These are phyloP conservation scores for Cryptus viduatorius DNA, from an alignment of 2,888 invertebrate genomes.

Conservation along the genomic window DNA sequence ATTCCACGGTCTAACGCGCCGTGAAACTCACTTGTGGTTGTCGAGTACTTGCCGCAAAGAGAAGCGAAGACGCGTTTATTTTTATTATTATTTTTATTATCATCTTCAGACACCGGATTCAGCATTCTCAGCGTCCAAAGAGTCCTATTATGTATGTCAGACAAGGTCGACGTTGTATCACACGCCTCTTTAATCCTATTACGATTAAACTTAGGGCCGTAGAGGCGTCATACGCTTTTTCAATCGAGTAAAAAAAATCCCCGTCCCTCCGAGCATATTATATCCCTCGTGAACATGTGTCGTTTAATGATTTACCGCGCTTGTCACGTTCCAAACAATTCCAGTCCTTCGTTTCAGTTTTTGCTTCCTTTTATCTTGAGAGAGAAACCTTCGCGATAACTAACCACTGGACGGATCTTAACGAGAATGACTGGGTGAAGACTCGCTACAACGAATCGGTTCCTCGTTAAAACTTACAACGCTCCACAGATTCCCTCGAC, in stretches of 20 bases:
- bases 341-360: neutral
- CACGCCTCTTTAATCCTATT: conserved; percentile 79
- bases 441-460: conserved; percentile 16
- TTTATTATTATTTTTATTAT: conserved; percentile 16
- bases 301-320: conserved; percentile 75
- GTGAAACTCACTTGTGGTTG: conserved; percentile 59
- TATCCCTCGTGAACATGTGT: conserved; percentile 65
- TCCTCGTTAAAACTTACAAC: conserved; percentile 41
- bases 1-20: conserved; percentile 75
- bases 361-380: neutral
- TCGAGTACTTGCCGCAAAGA: conserved; percentile 29
- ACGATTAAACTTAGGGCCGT: conserved; percentile 75
- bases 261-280: conserved; percentile 72
- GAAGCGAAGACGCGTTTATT: conserved; percentile 24
- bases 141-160: neutral
- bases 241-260: conserved; percentile 78
- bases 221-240: conserved; percentile 65
- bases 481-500: conserved; percentile 1
- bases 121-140: conserved; percentile 41
- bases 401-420: conserved; percentile 13
- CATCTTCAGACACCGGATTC: conserved; percentile 54
- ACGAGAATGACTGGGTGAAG: neutral
- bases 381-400: conserved; percentile 13
- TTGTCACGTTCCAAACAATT: conserved; percentile 57
- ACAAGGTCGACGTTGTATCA: conserved; percentile 68